phyloP scores from a whole-genome alignment of 2,797 vertebrate species.

The Coluber constrictor region DNA sequence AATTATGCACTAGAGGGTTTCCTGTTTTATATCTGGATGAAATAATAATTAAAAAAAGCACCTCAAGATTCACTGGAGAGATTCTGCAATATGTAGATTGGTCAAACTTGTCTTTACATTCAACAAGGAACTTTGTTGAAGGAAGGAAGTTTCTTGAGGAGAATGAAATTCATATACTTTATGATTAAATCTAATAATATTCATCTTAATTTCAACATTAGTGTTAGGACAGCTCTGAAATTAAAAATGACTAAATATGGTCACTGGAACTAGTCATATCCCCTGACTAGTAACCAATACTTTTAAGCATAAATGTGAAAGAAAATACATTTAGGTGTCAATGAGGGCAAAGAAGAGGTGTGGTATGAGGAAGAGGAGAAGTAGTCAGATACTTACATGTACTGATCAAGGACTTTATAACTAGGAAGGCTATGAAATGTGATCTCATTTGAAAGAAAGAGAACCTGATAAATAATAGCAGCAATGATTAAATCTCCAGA shows the following conservation, averaged over 20 bases:
- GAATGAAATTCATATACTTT: not conserved
- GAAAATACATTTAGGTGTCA: not conserved
- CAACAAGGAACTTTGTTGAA: not conserved
- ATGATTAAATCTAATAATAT: not conserved
- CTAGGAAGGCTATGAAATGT: not conserved
- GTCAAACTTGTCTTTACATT: not conserved
- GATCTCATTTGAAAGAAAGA: not conserved
- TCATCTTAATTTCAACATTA: not conserved
- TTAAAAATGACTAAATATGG: not conserved
- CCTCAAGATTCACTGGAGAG: not conserved
- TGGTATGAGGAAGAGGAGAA: not conserved
- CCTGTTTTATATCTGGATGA: not conserved
- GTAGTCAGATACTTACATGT: not conserved
- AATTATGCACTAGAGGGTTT: not conserved
- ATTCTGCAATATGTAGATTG: not conserved
- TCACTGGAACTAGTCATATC: not conserved
- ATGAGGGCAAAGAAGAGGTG: no score
- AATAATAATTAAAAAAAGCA: not conserved
- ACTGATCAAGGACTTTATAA: not conserved
- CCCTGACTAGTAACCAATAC: not conserved
- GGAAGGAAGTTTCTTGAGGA: not conserved
- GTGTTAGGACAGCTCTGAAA: no score
- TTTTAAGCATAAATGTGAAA: not conserved
- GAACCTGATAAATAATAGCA: not conserved
- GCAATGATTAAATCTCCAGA: not conserved